Conservation (phyloP, 2,888 invertebrate genomes). For the Noctua pronuba region DNA sequence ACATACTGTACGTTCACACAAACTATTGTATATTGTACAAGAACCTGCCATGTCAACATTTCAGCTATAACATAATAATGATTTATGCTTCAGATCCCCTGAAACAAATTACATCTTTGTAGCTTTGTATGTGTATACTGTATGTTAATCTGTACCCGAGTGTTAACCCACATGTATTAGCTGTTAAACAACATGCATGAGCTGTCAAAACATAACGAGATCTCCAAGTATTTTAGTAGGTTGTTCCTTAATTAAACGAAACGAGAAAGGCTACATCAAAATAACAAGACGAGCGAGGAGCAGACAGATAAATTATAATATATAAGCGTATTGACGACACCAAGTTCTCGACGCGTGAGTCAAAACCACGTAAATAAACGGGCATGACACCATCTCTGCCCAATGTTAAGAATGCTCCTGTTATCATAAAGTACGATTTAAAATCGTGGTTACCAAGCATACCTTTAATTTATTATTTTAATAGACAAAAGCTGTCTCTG, state of each 20-base stretch:
- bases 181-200: neutral
- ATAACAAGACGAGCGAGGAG: conserved; percentile 33
- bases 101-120: conserved; percentile 2
- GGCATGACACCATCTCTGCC: conserved; percentile 41
- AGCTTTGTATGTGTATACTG: neutral
- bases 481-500: conserved; percentile 57
- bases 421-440: conserved; percentile 37
- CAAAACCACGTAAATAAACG: conserved; percentile 60
- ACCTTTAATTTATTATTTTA: conserved; percentile 50
- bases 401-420: conserved; percentile 39
- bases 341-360: conserved; percentile 55
- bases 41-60: neutral
- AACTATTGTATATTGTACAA: neutral
- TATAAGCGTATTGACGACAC: conserved; percentile 54
- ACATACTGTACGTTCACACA: neutral
- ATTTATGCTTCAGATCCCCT: neutral
- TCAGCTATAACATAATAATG: neutral
- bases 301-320: conserved; percentile 49
- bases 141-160: conserved; percentile 6
- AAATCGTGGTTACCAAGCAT: conserved; percentile 27
- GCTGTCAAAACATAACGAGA: conserved; percentile 16
- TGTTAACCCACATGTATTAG: neutral
- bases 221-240: conserved; percentile 12
- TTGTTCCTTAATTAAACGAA: conserved; percentile 34
- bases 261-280: conserved; percentile 39